Evolutionary conservation across 2,888 invertebrate genomes (phyloP).

Genomic region (Euphydryas editha): DNA sequence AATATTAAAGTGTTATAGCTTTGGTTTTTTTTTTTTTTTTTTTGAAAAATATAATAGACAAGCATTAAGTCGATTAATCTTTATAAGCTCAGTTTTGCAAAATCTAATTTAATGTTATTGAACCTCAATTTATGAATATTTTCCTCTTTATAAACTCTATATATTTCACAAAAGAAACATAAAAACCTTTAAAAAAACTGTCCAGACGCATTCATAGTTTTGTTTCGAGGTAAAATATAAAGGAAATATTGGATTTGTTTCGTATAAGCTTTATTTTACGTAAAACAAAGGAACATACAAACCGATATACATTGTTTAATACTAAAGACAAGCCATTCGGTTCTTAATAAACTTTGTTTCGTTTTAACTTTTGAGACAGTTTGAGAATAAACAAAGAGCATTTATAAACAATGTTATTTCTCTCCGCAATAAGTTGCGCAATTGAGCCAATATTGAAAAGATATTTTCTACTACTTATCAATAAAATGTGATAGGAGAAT

Average conservation of each 20-base stretch:
- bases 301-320: background rate
- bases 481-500: conserved; percentile 36
- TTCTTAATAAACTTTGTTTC: conserved; percentile 13
- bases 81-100: no score
- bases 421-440: conserved; percentile 8
- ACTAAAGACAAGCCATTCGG: conserved; percentile 7
- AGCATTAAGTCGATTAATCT: background rate
- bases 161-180: no score
- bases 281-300: background rate
- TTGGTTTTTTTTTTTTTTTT: background rate
- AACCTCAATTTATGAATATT: no score
- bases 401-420: conserved; percentile 14
- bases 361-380: background rate
- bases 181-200: background rate
- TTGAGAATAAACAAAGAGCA: conserved; percentile 4
- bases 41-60: background rate
- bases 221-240: background rate
- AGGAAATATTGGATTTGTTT: background rate
- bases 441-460: conserved; percentile 10
- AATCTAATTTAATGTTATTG: no score
- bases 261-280: background rate
- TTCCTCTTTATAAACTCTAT: no score
- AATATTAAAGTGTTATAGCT: background rate
- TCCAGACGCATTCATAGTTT: background rate
- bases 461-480: conserved; percentile 33